Evolutionary conservation across 2,888 invertebrate genomes (phyloP), one percentile per base, ranked within the genome.

Genomic region (Stenodema calcarata): DNA sequence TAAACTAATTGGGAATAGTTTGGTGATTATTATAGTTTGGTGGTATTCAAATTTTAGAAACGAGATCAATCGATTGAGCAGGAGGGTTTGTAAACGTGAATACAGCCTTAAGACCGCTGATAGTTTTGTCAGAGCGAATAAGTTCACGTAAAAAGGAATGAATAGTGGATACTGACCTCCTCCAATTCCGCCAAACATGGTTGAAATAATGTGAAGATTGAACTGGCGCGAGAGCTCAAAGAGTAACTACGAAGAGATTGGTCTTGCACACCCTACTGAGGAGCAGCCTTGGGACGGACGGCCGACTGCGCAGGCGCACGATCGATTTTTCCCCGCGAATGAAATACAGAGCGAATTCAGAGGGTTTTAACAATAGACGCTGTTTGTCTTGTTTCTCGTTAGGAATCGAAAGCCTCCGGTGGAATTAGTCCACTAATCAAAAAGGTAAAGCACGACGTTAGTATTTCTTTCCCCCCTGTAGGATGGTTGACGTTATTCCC

Each of bases 111-210:
- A 23, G 2, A 75, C 16, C 1, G 35, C 35, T 16, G 35, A 6
- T 35, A 14, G 16, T 18, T 41, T 75, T 18, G 14, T 75, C 0
- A 30, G 23, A 12, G 35, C 0, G 23, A 1, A 30, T 28, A 3
- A 75, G 6, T 75, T 42, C 0, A 35, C 14, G 2, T 12, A 41
- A n/a, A 9, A 16, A 0, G 42, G n/a, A n/a, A 28, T 0, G 35
- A 75, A 62, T 44, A 44, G 18, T 42, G 27, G n/a, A 0, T 23
- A 69, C 85, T 76, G 41, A 85, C 85, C 85, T 75, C 85, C 85
- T 23, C 85, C 85, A 54, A 85, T 85, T 75, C 85, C 85, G 75
- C 85, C 85, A 47, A 85, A 85, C 85, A 85, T 85, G 62, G 41
- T 85, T 75, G 35, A 41, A 47, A 16, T 62, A 62, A 62, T 16